Evolutionary conservation across 2,113 vertebrate genomes (phyloP), one percentile per base, ranked within the genome.

Genomic region (Pseudopodoces humilis): DNA sequence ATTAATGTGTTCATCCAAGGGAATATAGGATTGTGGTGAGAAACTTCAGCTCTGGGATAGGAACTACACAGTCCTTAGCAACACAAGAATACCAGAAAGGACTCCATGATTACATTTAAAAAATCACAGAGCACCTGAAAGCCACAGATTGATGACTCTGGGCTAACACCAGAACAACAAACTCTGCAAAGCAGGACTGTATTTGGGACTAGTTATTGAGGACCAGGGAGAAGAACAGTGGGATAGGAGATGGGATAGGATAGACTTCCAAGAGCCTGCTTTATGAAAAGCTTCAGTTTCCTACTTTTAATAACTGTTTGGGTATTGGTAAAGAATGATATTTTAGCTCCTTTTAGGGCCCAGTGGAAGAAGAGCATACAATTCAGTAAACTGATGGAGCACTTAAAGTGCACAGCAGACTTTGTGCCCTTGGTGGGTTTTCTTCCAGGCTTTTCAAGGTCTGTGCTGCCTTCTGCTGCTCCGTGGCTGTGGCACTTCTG

Each of bases 1-100:
- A 97, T 98, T 97, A 96, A 90, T 7, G 9, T 89, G 31, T 52
- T 94, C 10, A 6, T 86, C 94, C 52, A 80, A 93, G 50, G 68
- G 43, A 93, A 23, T 88, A 60, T 72, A 88, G 67, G 78, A 41
- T 53, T 94, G 28, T 24, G 68, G 43, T 60, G 67, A 86, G 81
- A 83, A 95, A 80, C 68, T 53, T 33, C 74, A 84, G 67, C 23
- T 37, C 21, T 88, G 74, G 77, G 39, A 31, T 50, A 64, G 75
- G 79, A 86, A 86, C 93, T 89, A 52, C 74, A 52, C 86, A 62
- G 92, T 76, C 75, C 70, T 77, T 83, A 82, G 78, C 88, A 84
- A 90, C 68, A 41, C 64, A 71, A 30, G 47, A 94, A 55, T 47
- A 13, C 47, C 41, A 70, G 68, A 43, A 55, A 82, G 46, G 44